Evolutionary conservation across 37 sponge, comb jelly and placozoan species (phyloP).

Genomic region (Haliclona indistincta): DNA sequence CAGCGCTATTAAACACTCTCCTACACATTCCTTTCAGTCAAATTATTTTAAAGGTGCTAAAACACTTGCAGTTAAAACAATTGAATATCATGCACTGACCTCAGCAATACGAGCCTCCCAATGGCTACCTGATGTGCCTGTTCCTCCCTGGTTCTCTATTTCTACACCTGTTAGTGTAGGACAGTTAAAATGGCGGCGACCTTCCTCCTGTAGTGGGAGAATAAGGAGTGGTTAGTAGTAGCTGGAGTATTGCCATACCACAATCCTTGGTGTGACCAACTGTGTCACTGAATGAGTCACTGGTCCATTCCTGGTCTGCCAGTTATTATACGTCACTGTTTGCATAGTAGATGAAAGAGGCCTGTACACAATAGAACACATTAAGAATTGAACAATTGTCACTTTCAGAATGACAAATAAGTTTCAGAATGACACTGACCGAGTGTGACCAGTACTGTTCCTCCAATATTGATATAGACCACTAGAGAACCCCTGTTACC

Average conservation of each 20-base stretch:
- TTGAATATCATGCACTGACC: too few relatives aligned
- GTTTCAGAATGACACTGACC: too few relatives aligned
- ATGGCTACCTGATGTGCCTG: conserved; percentile 38
- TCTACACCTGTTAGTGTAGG: conserved; percentile 30
- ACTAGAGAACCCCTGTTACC: conserved; percentile 16
- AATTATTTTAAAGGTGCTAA: too few relatives aligned
- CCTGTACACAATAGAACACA: too few relatives aligned
- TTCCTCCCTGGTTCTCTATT: conserved; percentile 56
- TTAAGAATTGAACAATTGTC: too few relatives aligned
- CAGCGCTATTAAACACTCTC: too few relatives aligned
- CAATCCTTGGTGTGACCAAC: conserved; percentile 58
- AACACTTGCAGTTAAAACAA: too few relatives aligned
- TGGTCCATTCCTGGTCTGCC: conserved; percentile 20
- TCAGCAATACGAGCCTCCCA: conserved; percentile 65
- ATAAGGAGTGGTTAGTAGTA: too few relatives aligned
- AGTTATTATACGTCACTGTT: conserved; percentile 39
- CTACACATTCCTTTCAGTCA: too few relatives aligned
- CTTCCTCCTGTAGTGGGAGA: conserved; percentile 19
- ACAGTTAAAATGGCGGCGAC: conserved; percentile 43
- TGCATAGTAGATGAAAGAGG: too few relatives aligned
- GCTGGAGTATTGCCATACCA: conserved; percentile 51
- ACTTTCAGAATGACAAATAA: too few relatives aligned
- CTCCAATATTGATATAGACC: conserved; percentile 42
- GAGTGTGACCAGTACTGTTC: conserved; percentile 28
- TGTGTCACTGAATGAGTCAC: conserved; percentile 25